phyloP scores from a whole-genome alignment of 2,888 invertebrate species.

The Julus scandinavius region DNA sequence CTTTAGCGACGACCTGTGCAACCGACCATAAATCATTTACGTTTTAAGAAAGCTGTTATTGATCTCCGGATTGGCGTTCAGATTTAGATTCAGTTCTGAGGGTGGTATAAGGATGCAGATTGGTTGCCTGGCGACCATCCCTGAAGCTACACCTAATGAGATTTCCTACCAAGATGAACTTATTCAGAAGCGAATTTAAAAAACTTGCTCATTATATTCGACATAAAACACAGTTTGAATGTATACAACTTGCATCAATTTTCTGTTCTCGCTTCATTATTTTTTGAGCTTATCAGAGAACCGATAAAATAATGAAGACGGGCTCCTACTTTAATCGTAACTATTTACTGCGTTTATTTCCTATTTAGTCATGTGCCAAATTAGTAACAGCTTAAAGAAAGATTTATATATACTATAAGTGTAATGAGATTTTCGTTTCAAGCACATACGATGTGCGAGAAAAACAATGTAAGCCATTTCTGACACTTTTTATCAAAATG shows the following conservation, averaged over 20 bases:
- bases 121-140: conserved; percentile 20
- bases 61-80: conserved; percentile 9
- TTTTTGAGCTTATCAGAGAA: background rate
- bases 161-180: conserved; percentile 30
- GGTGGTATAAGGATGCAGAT: background rate
- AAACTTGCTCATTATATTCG: conserved; percentile 17
- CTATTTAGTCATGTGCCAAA: background rate
- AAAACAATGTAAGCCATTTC: too few relatives aligned
- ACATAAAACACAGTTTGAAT: conserved; percentile 22
- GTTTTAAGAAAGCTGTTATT: conserved; percentile 16
- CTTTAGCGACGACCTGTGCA: background rate
- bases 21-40: conserved; percentile 36
- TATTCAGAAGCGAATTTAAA: conserved; percentile 7
- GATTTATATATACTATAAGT: too few relatives aligned
- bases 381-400: background rate
- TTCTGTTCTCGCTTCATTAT: background rate
- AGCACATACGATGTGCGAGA: too few relatives aligned
- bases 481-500: too few relatives aligned
- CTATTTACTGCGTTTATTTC: background rate
- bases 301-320: background rate
- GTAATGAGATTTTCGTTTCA: too few relatives aligned
- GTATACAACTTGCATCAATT: background rate
- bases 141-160: conserved; percentile 4
- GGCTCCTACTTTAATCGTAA: background rate
- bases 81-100: background rate